phyloP scores from a whole-genome alignment of 2,888 invertebrate genomes.

The Brachyopa scutellaris region DNA sequence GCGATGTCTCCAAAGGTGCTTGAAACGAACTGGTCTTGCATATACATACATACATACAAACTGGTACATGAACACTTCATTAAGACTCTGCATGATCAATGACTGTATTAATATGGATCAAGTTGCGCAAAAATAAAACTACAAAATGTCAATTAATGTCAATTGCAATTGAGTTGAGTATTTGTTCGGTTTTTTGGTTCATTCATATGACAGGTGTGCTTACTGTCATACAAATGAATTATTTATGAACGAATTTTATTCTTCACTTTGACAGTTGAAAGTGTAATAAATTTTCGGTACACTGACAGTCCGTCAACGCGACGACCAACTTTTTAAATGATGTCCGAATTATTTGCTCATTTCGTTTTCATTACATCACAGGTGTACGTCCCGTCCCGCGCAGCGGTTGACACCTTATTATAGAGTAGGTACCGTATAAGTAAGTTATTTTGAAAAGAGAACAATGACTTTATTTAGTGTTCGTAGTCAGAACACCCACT shows the following conservation, averaged over 20 bases:
- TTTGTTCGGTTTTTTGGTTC: conserved; percentile 34
- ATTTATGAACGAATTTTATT: conserved; percentile 55
- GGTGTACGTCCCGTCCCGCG: neutral
- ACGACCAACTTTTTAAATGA: conserved; percentile 3
- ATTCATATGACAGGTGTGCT: conserved; percentile 54
- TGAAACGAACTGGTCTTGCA: conserved; percentile 18
- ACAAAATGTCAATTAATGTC: conserved; percentile 67
- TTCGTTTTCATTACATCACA: conserved; percentile 38
- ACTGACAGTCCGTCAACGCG: conserved; percentile 20
- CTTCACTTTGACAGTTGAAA: conserved; percentile 55
- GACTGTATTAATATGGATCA: conserved; percentile 56
- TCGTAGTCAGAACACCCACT: conserved; percentile 30
- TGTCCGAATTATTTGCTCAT: conserved; percentile 11
- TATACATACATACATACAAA: neutral
- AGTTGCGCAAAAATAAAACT: conserved; percentile 44
- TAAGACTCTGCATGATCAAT: conserved; percentile 41
- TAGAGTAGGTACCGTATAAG: conserved; percentile 30
- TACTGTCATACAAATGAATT: conserved; percentile 49
- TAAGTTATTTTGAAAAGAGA: conserved; percentile 14
- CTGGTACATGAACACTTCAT: conserved; percentile 62
- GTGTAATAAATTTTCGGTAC: conserved; percentile 61
- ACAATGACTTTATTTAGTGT: conserved; percentile 41
- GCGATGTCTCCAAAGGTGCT: conserved; percentile 24
- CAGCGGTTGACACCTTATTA: conserved; percentile 44
- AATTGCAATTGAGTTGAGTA: conserved; percentile 62